These are phyloP conservation scores for Dicycla oo DNA, from an alignment of 2,888 invertebrate species.

Conservation along the genomic window DNA sequence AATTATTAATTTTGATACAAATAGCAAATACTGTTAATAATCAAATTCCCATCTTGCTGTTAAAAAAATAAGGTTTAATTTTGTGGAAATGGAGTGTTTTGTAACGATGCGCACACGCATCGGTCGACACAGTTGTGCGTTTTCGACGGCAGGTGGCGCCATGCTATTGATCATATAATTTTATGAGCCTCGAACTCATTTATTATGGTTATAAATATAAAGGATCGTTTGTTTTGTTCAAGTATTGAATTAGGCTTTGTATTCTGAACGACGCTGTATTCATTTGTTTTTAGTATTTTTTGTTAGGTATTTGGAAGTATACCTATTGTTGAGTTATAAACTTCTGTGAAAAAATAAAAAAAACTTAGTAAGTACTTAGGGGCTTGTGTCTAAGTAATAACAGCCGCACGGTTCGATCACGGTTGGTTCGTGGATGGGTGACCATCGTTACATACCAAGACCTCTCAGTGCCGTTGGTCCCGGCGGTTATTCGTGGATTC, in stretches of 20 bases:
- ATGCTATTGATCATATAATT: slow-evolving; percentile 81
- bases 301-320: background rate
- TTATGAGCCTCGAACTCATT: slow-evolving; percentile 76
- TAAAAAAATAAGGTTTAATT: slow-evolving; percentile 39
- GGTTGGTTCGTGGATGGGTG: too few relatives aligned
- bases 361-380: background rate
- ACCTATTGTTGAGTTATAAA: slow-evolving; percentile 14
- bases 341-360: too few relatives aligned
- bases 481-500: too few relatives aligned
- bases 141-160: slow-evolving; percentile 80
- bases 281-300: slow-evolving; percentile 43
- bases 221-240: slow-evolving; percentile 55
- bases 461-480: too few relatives aligned
- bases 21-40: slow-evolving; percentile 19
- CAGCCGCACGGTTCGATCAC: too few relatives aligned
- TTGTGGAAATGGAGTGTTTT: slow-evolving; percentile 1
- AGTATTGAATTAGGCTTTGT: slow-evolving; percentile 52
- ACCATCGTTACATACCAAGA: too few relatives aligned
- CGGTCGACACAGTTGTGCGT: slow-evolving; percentile 65
- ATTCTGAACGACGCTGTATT: slow-evolving; percentile 29
- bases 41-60: slow-evolving; percentile 2
- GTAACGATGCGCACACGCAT: slow-evolving; percentile 58
- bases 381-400: too few relatives aligned
- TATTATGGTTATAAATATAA: slow-evolving; percentile 78
- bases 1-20: slow-evolving; percentile 55